phyloP scores from a whole-genome alignment of 2,888 invertebrate genomes.

The Thereva unica region DNA sequence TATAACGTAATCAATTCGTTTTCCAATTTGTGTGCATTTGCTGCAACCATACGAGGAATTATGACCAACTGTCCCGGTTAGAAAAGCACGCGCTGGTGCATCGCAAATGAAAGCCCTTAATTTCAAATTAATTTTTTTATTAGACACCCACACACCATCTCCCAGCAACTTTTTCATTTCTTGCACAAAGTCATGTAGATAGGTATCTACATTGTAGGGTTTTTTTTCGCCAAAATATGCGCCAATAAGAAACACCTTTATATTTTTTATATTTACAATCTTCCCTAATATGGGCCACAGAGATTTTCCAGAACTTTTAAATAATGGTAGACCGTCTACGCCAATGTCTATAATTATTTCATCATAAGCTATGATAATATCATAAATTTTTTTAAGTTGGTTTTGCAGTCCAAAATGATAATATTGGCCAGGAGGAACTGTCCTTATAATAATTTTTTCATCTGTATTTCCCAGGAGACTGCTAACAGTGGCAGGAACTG shows the following conservation, averaged over 20 bases:
- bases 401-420: slow-evolving; percentile 39
- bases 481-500: neutral
- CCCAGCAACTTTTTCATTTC: slow-evolving; percentile 26
- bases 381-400: slow-evolving; percentile 32
- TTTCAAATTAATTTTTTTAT: slow-evolving; percentile 27
- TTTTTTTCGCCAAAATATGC: slow-evolving; percentile 36
- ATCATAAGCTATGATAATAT: slow-evolving; percentile 35
- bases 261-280: slow-evolving; percentile 37
- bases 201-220: slow-evolving; percentile 15
- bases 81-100: slow-evolving; percentile 37
- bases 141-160: slow-evolving; percentile 11
- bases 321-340: slow-evolving; percentile 40
- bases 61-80: slow-evolving; percentile 18
- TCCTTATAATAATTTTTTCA: slow-evolving; percentile 7
- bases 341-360: slow-evolving; percentile 39
- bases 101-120: slow-evolving; percentile 42
- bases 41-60: slow-evolving; percentile 25
- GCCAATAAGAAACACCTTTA: slow-evolving; percentile 34
- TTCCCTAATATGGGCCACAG: slow-evolving; percentile 41
- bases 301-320: slow-evolving; percentile 39
- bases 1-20: slow-evolving; percentile 13
- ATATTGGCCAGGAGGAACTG: slow-evolving; percentile 37
- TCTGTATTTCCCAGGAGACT: neutral
- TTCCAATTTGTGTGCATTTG: slow-evolving; percentile 21
- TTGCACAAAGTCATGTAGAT: slow-evolving; percentile 29